A percentile compares a stretch with the other conserved stretches of the same genome.
phyloP scores from a whole-genome alignment of 1,140 invertebrate genomes.

The Drosophila leontia region DNA sequence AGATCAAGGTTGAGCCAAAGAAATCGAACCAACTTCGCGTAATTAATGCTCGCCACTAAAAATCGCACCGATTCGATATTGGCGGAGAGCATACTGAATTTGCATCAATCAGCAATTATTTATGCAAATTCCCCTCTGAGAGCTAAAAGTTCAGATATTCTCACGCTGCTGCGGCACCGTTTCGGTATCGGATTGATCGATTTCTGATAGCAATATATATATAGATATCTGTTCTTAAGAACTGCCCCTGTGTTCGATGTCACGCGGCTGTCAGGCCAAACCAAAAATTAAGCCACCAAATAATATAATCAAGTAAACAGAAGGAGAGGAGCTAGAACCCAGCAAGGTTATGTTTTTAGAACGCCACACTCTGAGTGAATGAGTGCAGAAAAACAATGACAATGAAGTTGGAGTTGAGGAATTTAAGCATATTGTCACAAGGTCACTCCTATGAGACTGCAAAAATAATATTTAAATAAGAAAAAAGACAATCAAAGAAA shows the following conservation, averaged over 20 bases:
- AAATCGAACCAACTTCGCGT: constrained; percentile 44
- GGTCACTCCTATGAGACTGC: constrained; percentile 32
- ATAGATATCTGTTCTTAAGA: constrained; percentile 8
- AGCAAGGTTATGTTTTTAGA: constrained; percentile 23
- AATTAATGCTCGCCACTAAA: constrained; percentile 53
- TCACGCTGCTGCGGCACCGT: constrained; percentile 52
- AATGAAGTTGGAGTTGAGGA: not conserved
- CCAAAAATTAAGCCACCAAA: constrained; percentile 13
- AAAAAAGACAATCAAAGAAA: not conserved
- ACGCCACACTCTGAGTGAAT: constrained; percentile 16
- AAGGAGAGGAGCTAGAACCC: not conserved
- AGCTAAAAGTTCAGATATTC: constrained; percentile 52
- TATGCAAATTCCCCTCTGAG: constrained; percentile 66
- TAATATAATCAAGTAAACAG: constrained; percentile 29
- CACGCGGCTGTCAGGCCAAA: constrained; percentile 55
- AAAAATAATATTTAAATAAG: constrained; percentile 7
- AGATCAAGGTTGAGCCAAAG: constrained; percentile 47
- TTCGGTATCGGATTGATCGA: constrained; percentile 49
- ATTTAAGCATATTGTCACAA: constrained; percentile 23
- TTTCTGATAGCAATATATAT: constrained; percentile 50
- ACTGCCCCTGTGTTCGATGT: constrained; percentile 47
- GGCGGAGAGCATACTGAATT: constrained; percentile 41
- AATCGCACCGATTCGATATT: constrained; percentile 16
- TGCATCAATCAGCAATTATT: constrained; percentile 78
- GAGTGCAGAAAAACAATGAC: constrained; percentile 52